Base-by-base conservation (phyloP, 2,113 vertebrate genomes). In the Oxygymnocypris stewartii region DNA sequence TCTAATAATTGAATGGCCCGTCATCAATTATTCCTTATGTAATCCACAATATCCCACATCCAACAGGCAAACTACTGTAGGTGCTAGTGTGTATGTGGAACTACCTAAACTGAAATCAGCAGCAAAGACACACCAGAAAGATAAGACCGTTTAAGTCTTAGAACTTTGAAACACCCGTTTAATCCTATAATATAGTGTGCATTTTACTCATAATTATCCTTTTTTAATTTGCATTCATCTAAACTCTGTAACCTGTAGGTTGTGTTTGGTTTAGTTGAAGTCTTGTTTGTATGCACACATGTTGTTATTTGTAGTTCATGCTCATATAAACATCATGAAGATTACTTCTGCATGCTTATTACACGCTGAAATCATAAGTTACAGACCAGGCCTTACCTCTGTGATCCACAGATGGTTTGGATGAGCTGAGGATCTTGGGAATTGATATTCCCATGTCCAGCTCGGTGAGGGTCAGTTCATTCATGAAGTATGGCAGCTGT, bases 401-500 rank as follows among this genome's bases (percentile, higher is more conserved):
- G 93, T 98, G 96, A 93, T 99, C 97, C 90, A 99, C 90, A 18
- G 96, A 96, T 82, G 98, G 98, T 91, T 96, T 96, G 92, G 96
- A 98, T 93, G 98, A 96, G 90, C 93, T 95, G 57, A 98, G 96
- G 90, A 99, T 97, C 94, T 97, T 98, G 88, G 98, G 98, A 92
- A 99, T 94, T 87, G 97, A 96, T 86, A 97, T 95, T 78, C 98
- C 98, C 98, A 99, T 99, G 93, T 99, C 98, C 31, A 99, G 95
- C 88, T 99, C 98, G 0, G 98, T 99, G 86, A 99, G 90, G 4
- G 97, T 97, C 89, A 99, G 94, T 88, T 99, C 98, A 85, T 99
- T 99, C 98, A 99, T 99, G 84, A 99, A 97, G 91, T 99, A 99
- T 0, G 98, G 98, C 89, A 99, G 93, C 98, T 99, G 86, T 57